Evolutionary conservation across 2,888 invertebrate genomes (phyloP), one percentile per base, ranked within the genome.

Genomic region (Diploptera punctata): DNA sequence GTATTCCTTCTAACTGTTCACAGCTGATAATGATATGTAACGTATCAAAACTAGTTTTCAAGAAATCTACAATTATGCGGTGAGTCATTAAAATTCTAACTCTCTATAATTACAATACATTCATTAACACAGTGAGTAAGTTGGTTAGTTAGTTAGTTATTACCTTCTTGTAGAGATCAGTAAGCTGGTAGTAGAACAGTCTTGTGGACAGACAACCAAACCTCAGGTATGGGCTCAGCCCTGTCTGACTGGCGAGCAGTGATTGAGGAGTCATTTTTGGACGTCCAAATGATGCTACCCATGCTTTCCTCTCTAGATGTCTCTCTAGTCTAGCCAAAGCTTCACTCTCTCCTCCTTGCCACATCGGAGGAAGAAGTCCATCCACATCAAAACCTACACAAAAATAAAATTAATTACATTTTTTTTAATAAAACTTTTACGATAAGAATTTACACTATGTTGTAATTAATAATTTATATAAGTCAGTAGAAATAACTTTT

Each of bases 181-280:
- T 91, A 72, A 95, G 84, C 81, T 93, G 91, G 81, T 93, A 93
- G 83, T 94, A 95, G 82, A 95, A 95, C 60, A 93, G 85, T 77
- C 94, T 86, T 0, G 94, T 91, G 3, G 94, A 94, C 71, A 95
- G 85, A 82, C 95, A 95, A 10, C 95, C 95, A 81, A 95, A 95
- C 77, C 94, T 87, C 65, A 95, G 85, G 81, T 95, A 95, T 0
- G 95, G 94, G 57, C 93, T 93, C 24, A 95, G 84, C 9, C 94
- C 94, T 5, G 95, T 95, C 80, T 91, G 91, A 77, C 93, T 94
- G 13, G 94, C 92, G 44, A 94, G 83, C 49, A 95, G 82, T 0
- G 94, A 94, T 79, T 94, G 93, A 1, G 94, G 93, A 0, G 94
- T 93, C 94, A 95, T 95, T 84, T 94, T 94, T 0, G 95, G 95